phyloP scores from a whole-genome alignment of 2,797 vertebrate species.

The Champsocephalus gunnari region DNA sequence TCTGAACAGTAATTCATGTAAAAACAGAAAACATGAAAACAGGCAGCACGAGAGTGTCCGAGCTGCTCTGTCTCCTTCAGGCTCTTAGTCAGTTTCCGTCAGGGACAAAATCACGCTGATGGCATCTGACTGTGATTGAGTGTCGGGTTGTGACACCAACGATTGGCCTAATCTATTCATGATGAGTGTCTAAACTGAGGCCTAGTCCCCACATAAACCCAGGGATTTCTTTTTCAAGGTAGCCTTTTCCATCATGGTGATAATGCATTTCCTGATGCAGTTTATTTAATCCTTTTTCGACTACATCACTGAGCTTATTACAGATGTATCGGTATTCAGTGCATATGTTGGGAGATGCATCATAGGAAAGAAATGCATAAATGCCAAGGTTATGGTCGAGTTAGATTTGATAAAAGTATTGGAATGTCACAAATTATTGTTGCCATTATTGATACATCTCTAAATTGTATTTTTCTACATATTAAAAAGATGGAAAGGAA shows the following conservation, averaged over 20 bases:
- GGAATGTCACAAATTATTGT: not conserved
- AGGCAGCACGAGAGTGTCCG: constrained; percentile 14
- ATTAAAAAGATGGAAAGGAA: no score
- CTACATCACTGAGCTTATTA: constrained; percentile 11
- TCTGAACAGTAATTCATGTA: constrained; percentile 24
- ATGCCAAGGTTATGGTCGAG: not conserved
- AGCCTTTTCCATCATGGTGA: not conserved
- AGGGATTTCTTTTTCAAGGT: no score
- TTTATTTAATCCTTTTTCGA: not conserved
- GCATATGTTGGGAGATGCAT: not conserved
- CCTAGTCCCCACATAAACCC: no score
- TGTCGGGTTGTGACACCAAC: not conserved
- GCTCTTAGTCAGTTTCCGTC: constrained; percentile 3
- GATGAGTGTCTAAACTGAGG: constrained; percentile 3
- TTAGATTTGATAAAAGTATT: not conserved
- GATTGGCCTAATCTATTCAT: not conserved
- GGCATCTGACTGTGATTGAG: constrained; percentile 29
- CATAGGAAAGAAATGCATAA: not conserved
- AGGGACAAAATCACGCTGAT: constrained; percentile 14
- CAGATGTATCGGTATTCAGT: not conserved
- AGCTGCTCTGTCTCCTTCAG: not conserved
- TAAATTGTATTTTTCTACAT: not conserved
- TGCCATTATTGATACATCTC: not conserved
- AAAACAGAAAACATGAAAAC: constrained; percentile 22
- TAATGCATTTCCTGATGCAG: constrained; percentile 18